Evolutionary conservation across 2,113 vertebrate species (phyloP), one percentile per base, ranked within the genome.

Genomic region (Mugil cephalus): DNA sequence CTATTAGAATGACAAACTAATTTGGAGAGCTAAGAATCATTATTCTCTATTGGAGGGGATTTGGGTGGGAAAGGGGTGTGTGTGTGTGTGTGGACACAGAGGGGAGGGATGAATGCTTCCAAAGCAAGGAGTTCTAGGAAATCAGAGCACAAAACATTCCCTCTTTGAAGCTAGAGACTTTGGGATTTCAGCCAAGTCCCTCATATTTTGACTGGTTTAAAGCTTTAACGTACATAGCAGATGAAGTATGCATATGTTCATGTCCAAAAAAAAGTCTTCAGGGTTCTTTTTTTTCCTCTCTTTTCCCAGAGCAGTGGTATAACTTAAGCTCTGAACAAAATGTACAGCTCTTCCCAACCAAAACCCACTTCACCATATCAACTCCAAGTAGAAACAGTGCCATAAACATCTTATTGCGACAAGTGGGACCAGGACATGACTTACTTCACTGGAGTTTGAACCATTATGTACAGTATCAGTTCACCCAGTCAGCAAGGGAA

Each of bases 91-190:
- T 4, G 10, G 19, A 11, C n/a, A 11, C 7, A 35, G 24, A 67
- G 53, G 61, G 70, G 76, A 30, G 80, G 68, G 74, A 51, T 52
- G 34, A 69, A 11, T 39, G 34, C 39, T 58, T 36, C 24, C 13
- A 5, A 43, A 39, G 56, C 67, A 50, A 19, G 2, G 42, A 90
- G 46, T 91, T 94, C 92, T 85, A 71, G 88, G 90, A 93, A 93
- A 89, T 75, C 68, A 43, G 30, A 83, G 85, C 21, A 87, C 85
- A 84, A 82, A 77, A 85, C 38, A 85, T 66, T 79, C 77, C 47
- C 21, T 54, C 50, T 30, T 69, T 67, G 68, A 61, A 42, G 38
- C 51, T 61, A 21, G 53, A 39, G 18, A 12, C 21, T 55, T n/a
- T 9, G 10, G 72, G 72, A 82, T 77, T 74, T 19, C 79, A 84